Conservation (phyloP, 2,113 vertebrate species). For the Carassius gibelio region DNA sequence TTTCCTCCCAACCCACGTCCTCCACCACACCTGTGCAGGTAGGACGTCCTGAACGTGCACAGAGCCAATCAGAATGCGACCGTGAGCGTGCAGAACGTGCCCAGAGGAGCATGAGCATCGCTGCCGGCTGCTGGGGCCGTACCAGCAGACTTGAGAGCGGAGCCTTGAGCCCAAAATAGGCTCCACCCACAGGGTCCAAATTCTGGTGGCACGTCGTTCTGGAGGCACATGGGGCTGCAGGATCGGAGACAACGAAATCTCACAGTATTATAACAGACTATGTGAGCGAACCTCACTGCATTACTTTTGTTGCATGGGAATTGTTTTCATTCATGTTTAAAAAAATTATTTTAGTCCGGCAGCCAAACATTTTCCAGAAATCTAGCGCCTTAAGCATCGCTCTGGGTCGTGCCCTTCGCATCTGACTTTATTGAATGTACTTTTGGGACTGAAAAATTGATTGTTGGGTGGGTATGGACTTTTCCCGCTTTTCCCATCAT, state of each 20-base stretch:
- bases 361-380: conserved; percentile 19
- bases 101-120: conserved; percentile 93
- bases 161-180: conserved; percentile 72
- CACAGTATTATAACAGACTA: conserved; percentile 56
- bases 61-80: conserved; percentile 87
- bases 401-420: conserved; percentile 28
- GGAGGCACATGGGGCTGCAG: not conserved
- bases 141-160: conserved; percentile 75
- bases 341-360: not conserved
- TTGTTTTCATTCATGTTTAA: conserved; percentile 2
- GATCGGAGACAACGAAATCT: not conserved
- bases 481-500: conserved; percentile 17
- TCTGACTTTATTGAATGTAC: conserved; percentile 52
- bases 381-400: conserved; percentile 52
- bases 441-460: conserved; percentile 8
- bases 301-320: conserved; percentile 72
- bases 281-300: conserved; percentile 51
- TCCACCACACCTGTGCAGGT: conserved; percentile 21
- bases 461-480: conserved; percentile 11
- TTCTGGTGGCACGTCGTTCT: conserved; percentile 14
- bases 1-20: conserved; percentile 83
- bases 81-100: conserved; percentile 79
- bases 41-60: conserved; percentile 86
- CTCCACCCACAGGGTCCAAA: not conserved
- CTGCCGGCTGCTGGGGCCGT: conserved; percentile 94